These are phyloP conservation scores for Seira ritae DNA, from an alignment of 2,888 invertebrate genomes.

Conservation along the genomic window DNA sequence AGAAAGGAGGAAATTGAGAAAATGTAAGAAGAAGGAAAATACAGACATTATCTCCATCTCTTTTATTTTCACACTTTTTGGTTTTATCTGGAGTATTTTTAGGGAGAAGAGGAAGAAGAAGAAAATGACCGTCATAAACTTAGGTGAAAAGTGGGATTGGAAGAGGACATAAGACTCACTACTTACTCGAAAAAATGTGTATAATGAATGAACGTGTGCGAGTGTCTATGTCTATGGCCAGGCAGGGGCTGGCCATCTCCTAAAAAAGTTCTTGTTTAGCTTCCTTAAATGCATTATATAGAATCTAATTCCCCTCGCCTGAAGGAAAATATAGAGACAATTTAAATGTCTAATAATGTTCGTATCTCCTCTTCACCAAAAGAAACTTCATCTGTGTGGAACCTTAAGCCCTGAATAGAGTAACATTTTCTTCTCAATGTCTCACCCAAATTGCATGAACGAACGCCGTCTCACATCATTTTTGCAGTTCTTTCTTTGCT, in stretches of 20 bases:
- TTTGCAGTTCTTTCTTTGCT: background rate
- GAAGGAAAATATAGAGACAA: background rate
- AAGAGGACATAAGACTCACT: conserved; percentile 47
- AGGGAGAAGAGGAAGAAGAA: background rate
- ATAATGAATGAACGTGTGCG: conserved; percentile 17
- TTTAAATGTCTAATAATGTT: background rate
- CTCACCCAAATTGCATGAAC: too few species aligned
- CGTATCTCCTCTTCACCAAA: too few species aligned
- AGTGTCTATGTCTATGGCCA: too few species aligned
- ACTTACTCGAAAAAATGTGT: too few species aligned
- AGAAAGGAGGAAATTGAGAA: background rate
- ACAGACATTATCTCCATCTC: background rate
- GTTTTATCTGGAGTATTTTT: background rate
- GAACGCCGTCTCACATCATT: background rate
- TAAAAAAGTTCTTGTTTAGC: background rate
- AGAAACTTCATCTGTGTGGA: too few species aligned
- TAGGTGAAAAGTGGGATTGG: conserved; percentile 64
- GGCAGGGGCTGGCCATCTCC: too few species aligned
- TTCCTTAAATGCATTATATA: background rate
- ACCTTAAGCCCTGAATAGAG: too few species aligned
- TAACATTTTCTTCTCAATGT: background rate
- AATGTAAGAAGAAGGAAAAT: conserved; percentile 22
- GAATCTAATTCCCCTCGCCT: too few species aligned
- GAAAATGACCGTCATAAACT: conserved; percentile 67
- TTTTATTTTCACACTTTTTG: background rate